A percentile compares a stretch with the other conserved stretches of the same genome.
These are phyloP conservation scores for Leptodactylus fallax DNA, from an alignment of 2,797 vertebrate genomes.

Conservation along the genomic window DNA sequence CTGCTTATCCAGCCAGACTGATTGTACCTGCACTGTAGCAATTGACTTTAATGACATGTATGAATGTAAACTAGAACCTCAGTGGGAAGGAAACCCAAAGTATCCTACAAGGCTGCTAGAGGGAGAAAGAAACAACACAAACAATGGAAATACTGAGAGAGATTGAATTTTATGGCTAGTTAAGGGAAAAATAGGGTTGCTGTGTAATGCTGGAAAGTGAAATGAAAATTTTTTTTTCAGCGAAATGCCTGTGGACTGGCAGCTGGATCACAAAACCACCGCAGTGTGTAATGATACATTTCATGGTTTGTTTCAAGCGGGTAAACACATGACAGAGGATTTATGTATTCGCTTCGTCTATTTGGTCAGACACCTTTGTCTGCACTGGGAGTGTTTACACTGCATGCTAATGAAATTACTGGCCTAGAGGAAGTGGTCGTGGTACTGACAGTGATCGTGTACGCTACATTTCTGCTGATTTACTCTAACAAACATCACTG, in stretches of 20 bases:
- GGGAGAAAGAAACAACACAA: neutral
- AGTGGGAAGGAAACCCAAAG: neutral
- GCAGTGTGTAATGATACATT: conserved; percentile 59
- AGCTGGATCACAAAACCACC: conserved; percentile 35
- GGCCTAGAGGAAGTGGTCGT: conserved; percentile 15
- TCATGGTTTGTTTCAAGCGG: conserved; percentile 54
- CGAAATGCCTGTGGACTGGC: conserved; percentile 57
- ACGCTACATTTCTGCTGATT: conserved; percentile 10
- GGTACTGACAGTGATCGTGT: neutral
- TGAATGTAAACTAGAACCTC: neutral
- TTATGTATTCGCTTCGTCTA: conserved; percentile 27
- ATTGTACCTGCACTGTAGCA: neutral
- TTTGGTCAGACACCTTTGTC: conserved; percentile 54
- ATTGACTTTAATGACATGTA: no score
- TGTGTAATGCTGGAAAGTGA: conserved; percentile 45
- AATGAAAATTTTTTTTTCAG: conserved; percentile 41
- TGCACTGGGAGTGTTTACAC: conserved; percentile 17
- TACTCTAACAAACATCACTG: neutral
- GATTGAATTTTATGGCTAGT: conserved; percentile 42
- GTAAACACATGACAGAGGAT: conserved; percentile 47
- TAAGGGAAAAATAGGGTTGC: conserved; percentile 38
- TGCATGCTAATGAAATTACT: conserved; percentile 41
- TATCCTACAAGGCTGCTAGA: neutral
- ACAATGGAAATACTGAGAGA: conserved; percentile 8
- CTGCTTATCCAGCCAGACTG: no score